Base-by-base conservation (phyloP, 2,888 invertebrate genomes). In the Meiosimyza platycephala region DNA sequence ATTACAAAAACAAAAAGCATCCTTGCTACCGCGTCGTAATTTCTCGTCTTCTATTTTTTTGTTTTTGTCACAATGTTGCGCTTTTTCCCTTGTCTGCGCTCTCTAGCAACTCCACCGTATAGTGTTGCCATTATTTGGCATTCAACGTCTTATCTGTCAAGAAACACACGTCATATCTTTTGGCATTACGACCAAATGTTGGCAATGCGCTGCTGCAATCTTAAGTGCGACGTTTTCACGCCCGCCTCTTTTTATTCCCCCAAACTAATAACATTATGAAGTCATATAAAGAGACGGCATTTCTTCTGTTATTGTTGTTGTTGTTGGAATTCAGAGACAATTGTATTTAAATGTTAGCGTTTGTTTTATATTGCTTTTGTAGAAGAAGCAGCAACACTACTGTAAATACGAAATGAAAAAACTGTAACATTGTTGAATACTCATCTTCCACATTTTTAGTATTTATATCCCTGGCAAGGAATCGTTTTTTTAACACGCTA, bases 71-170 rank as follows among this genome's bases (percentile, higher is more conserved):
- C 60, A 62, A 55, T 67, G 66, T 55, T 47, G 66, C 55, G 40
- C 50, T 63, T 63, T 63, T 66, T 22, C 40, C 48, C 54, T 54
- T 40, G 11, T 33, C 18, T 16, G 16, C 70, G 52, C 70, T 52
- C 40, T 40, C 9, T 9, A 9, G 9, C 4, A 40, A 40, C 40
- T 1, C 40, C 40, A 40, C 40, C 40, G 40, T 40, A 40, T 40
- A 40, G 70, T 62, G 62, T 54, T 70, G 70, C 70, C 62, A 70
- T 70, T 54, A 62, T 72, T 59, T 69, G 71, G 66, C 72, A 67
- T 73, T 74, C 74, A 80, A 78, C 78, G 79, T 80, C 82, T 83
- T 83, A 83, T 83, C 82, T 83, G 79, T 78, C 79, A 82, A 81
- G 81, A 80, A 83, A 83, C 82, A 83, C 83, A 81, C 83, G 81